phyloP scores from a whole-genome alignment of 2,797 vertebrate genomes.

The Melanogrammus aeglefinus region DNA sequence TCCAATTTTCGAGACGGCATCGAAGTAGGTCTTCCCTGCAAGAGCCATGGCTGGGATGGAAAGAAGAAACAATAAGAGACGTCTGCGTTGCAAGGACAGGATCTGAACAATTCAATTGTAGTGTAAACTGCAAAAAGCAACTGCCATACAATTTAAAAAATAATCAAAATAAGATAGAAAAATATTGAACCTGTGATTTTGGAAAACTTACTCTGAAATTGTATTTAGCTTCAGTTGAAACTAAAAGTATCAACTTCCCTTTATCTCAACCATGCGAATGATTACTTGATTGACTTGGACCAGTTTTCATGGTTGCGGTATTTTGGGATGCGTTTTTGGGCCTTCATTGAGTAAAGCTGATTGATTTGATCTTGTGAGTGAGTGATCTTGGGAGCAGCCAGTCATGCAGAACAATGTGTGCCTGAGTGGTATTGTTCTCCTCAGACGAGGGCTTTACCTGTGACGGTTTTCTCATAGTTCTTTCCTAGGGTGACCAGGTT shows the following conservation, averaged over 20 bases:
- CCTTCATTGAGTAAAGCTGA: not conserved
- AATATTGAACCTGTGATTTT: too few relatives aligned
- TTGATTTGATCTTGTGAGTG: too few relatives aligned
- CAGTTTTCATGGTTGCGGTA: too few relatives aligned
- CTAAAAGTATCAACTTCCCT: not conserved
- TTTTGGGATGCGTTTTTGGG: not conserved
- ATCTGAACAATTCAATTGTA: not conserved
- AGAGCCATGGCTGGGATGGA: constrained; percentile 83
- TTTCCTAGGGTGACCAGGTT: constrained; percentile 97
- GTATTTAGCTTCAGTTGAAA: not conserved
- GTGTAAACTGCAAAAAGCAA: not conserved
- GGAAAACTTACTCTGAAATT: not conserved
- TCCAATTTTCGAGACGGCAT: constrained; percentile 90
- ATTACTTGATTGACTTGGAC: too few relatives aligned
- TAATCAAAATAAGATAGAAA: too few relatives aligned
- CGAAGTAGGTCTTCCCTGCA: constrained; percentile 92
- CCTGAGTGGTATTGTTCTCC: not conserved
- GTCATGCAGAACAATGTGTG: not conserved
- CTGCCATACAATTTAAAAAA: too few relatives aligned
- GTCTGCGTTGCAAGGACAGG: not conserved
- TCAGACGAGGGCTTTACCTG: constrained; percentile 67
- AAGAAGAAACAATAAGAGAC: constrained; percentile 5
- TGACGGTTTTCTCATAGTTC: constrained; percentile 94
- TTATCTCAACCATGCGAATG: too few relatives aligned
- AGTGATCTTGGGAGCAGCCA: too few relatives aligned